Percentiles rank a stretch among this genome's conserved stretches.
Evolutionary conservation across 2,113 vertebrate genomes (phyloP).

Genomic region (Engystomops pustulosus): DNA sequence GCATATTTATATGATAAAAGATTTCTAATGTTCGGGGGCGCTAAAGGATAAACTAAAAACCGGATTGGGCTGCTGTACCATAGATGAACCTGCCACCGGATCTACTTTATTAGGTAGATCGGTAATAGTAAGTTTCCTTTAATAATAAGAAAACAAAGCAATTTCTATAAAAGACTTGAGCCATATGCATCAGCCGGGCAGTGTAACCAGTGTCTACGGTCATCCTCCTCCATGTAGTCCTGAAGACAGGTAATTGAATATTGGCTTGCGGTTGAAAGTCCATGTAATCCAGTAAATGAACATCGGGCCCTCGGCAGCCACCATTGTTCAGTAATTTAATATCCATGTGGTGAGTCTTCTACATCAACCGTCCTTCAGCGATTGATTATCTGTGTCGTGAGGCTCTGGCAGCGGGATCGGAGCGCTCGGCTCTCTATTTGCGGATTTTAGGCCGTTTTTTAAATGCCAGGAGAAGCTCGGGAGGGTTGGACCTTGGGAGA

Average conservation of each 20-base stretch:
- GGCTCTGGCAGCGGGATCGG: conserved; percentile 4
- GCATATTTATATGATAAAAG: no score
- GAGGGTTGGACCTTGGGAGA: conserved; percentile 12
- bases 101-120: no score
- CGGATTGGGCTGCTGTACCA: no score
- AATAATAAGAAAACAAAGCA: no score
- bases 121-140: no score
- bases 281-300: conserved; percentile 33
- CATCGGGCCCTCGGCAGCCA: conserved; percentile 11
- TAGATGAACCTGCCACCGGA: no score
- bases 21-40: no score
- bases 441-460: conserved; percentile 14
- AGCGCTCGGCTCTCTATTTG: conserved; percentile 11
- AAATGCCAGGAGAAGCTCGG: conserved; percentile 21
- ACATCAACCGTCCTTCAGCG: background rate
- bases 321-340: conserved; percentile 34
- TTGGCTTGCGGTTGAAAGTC: conserved; percentile 17
- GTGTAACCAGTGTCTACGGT: background rate
- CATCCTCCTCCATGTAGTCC: conserved; percentile 9
- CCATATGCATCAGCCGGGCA: background rate
- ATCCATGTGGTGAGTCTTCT: conserved; percentile 20
- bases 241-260: conserved; percentile 24
- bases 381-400: conserved; percentile 30
- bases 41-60: no score
- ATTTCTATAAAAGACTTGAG: background rate